These are phyloP conservation scores for Sinocyclocheilus maitianheensis DNA, from an alignment of 2,113 vertebrate species.

Conservation along the genomic window DNA sequence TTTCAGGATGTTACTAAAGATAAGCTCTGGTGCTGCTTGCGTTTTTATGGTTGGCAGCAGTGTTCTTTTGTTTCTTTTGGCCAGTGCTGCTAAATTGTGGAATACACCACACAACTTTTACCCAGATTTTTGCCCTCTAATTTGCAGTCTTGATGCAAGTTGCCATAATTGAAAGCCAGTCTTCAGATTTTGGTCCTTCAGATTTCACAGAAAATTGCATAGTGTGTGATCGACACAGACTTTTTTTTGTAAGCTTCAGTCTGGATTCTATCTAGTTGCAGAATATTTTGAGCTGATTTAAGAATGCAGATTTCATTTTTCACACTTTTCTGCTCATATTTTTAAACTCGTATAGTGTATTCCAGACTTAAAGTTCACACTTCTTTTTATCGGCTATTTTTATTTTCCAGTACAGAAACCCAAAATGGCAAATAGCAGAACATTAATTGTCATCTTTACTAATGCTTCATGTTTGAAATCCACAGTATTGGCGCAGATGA, in stretches of 20 bases:
- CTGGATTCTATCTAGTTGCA: neutral
- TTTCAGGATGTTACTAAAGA: neutral
- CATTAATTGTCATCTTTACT: neutral
- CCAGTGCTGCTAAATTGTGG: neutral
- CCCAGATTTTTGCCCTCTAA: neutral
- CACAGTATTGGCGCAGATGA: constrained; percentile 80
- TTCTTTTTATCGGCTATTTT: neutral
- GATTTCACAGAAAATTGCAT: neutral
- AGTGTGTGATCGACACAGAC: neutral
- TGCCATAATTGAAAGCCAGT: neutral
- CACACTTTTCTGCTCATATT: neutral
- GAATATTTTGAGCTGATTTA: neutral
- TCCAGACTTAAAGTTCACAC: neutral
- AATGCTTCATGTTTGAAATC: constrained; percentile 13
- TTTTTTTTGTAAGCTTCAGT: neutral
- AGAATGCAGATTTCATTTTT: neutral
- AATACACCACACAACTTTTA: neutral
- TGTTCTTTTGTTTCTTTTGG: neutral
- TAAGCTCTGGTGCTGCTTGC: neutral
- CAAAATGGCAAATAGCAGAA: neutral
- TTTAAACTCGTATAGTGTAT: neutral
- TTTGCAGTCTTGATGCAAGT: neutral
- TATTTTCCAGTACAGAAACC: neutral
- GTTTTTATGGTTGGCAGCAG: neutral
- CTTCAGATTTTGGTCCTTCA: neutral